phyloP scores from a whole-genome alignment of 2,888 invertebrate species.

The Cosmia trapezina region DNA sequence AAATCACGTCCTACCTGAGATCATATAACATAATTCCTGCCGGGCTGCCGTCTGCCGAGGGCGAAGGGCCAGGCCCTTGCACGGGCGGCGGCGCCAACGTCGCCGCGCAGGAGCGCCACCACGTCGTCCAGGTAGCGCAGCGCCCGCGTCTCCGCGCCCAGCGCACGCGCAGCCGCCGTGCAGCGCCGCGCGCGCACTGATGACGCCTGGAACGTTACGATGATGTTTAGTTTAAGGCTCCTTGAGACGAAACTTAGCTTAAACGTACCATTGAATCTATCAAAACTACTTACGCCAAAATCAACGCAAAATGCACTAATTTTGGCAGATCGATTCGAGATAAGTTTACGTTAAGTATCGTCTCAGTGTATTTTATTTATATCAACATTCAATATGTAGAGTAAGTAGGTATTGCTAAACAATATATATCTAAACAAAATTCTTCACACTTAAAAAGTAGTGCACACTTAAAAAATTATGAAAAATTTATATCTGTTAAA shows the following conservation, averaged over 20 bases:
- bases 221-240: neutral
- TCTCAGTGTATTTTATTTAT: neutral
- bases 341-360: too few relatives aligned
- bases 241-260: neutral
- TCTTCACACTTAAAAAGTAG: neutral
- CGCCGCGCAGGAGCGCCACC: constrained; percentile 88
- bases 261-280: too few relatives aligned
- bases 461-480: too few relatives aligned
- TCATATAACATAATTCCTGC: constrained; percentile 84
- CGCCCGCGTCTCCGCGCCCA: constrained; percentile 86
- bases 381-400: neutral
- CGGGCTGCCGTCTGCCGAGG: constrained; percentile 77
- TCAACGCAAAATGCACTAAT: too few relatives aligned
- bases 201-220: constrained; percentile 73
- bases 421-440: neutral
- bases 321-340: too few relatives aligned
- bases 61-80: constrained; percentile 86
- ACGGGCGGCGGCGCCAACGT: constrained; percentile 80
- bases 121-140: constrained; percentile 90
- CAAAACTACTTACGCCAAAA: too few relatives aligned
- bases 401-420: too few relatives aligned
- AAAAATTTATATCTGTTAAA: too few relatives aligned
- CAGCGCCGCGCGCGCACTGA: constrained; percentile 83
- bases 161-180: constrained; percentile 84
- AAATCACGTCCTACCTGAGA: constrained; percentile 59